Percentiles rank a stretch among this genome's conserved stretches.
These are phyloP conservation scores for Ammodytes dubius DNA, from an alignment of 2,113 vertebrate species.

Conservation along the genomic window DNA sequence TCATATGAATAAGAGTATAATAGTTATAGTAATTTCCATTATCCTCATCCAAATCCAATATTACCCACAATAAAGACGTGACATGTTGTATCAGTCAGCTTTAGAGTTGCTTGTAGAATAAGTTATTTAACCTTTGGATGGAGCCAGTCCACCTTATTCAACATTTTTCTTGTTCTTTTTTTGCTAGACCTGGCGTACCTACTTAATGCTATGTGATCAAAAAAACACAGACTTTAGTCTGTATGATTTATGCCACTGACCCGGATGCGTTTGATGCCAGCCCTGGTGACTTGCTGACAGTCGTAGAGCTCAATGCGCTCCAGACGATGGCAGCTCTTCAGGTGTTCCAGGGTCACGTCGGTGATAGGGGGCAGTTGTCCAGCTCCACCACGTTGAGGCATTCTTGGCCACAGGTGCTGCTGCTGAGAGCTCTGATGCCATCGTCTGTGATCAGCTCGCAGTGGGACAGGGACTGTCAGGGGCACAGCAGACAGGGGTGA, in stretches of 20 bases:
- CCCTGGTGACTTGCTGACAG: constrained; percentile 93
- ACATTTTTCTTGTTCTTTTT: no score
- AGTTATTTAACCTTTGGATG: no score
- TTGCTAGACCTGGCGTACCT: no score
- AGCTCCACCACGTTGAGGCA: constrained; percentile 91
- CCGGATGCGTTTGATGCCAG: constrained; percentile 94
- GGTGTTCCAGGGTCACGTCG: constrained; percentile 90
- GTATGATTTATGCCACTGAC: constrained; percentile 73
- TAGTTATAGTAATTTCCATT: no score
- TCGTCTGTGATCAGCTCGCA: constrained; percentile 95
- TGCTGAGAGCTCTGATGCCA: constrained; percentile 93
- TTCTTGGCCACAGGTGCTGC: constrained; percentile 91
- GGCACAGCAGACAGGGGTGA: constrained; percentile 3
- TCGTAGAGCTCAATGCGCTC: constrained; percentile 94
- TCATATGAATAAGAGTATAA: no score
- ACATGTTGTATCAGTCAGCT: no score
- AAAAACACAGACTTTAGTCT: background rate
- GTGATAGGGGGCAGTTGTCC: constrained; percentile 96
- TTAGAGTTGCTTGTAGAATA: no score
- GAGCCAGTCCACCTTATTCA: no score
- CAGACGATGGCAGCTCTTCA: constrained; percentile 92
- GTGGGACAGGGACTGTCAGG: constrained; percentile 90
- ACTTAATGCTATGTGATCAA: background rate
- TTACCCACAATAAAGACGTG: no score
- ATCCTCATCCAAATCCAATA: no score